These are phyloP conservation scores for Laticauda laticaudata DNA, from an alignment of 2,113 vertebrate species.

Conservation along the genomic window DNA sequence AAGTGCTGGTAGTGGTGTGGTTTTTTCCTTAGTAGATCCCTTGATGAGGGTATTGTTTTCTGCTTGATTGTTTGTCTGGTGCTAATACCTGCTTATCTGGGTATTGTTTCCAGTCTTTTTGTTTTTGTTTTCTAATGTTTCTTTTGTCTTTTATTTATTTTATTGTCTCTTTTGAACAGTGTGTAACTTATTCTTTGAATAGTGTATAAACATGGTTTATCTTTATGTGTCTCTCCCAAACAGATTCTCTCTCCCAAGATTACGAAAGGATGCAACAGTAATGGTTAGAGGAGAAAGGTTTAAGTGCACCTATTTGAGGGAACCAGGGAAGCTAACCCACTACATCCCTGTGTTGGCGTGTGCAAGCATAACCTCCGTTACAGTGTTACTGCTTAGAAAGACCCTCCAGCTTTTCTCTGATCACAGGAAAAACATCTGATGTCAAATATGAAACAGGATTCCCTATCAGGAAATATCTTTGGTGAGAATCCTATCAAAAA, in stretches of 20 bases:
- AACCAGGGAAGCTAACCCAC: no score
- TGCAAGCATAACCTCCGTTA: not conserved
- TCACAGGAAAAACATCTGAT: not conserved
- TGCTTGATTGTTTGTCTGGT: not conserved
- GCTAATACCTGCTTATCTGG: not conserved
- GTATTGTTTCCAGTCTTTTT: not conserved
- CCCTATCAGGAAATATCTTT: not conserved
- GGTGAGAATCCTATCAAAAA: not conserved
- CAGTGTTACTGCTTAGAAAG: not conserved
- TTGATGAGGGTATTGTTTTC: not conserved
- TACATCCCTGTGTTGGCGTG: no score
- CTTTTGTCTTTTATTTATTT: not conserved
- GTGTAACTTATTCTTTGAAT: not conserved
- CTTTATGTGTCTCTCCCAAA: not conserved
- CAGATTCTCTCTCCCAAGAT: not conserved
- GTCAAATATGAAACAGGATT: not conserved
- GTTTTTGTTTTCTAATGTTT: not conserved
- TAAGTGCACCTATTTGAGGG: not conserved
- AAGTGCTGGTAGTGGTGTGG: not conserved
- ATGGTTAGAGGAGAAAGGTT: not conserved
- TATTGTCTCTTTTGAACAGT: not conserved
- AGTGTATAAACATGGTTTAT: not conserved
- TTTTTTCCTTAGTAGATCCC: not conserved
- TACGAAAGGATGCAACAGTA: not conserved
- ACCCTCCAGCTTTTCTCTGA: not conserved